Evolutionary conservation across 92 coral and sea anemone species (phyloP).

Genomic region (Actinostola sp.): DNA sequence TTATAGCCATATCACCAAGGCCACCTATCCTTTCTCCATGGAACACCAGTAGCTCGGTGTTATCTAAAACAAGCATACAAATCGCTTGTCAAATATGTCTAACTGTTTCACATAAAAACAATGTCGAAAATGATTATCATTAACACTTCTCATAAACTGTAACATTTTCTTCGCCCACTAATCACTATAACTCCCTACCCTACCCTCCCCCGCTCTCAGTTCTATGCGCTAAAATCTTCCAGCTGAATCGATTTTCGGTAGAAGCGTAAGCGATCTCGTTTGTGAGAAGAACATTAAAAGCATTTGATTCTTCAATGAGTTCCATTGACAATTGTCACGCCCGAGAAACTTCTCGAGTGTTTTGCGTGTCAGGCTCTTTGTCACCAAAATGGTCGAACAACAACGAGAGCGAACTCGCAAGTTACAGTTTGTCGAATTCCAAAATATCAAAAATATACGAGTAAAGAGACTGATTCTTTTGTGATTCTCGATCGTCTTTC

Average conservation of each 20-base stretch:
- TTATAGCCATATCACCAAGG: not conserved
- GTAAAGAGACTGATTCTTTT: not conserved
- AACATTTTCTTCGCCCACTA: no score
- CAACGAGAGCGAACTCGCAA: no score
- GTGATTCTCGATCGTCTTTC: not conserved
- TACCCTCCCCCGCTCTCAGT: no score
- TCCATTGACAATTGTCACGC: not conserved
- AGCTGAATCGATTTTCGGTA: no score
- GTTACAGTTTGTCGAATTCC: no score
- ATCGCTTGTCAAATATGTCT: not conserved
- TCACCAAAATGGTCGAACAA: not conserved
- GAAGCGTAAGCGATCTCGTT: no score
- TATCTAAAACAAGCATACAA: not conserved
- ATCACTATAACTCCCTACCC: no score
- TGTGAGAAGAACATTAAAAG: no score
- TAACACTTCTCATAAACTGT: no score
- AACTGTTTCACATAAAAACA: slow-evolving; percentile 1
- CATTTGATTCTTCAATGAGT: no score
- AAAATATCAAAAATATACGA: no score
- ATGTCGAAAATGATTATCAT: not conserved
- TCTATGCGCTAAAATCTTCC: no score
- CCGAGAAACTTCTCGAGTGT: slow-evolving; percentile 5
- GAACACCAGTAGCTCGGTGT: slow-evolving; percentile 3
- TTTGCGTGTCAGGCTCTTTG: not conserved
- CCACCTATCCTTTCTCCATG: not conserved